phyloP scores from a whole-genome alignment of 2,888 invertebrate species.

The Eudemis profundana region DNA sequence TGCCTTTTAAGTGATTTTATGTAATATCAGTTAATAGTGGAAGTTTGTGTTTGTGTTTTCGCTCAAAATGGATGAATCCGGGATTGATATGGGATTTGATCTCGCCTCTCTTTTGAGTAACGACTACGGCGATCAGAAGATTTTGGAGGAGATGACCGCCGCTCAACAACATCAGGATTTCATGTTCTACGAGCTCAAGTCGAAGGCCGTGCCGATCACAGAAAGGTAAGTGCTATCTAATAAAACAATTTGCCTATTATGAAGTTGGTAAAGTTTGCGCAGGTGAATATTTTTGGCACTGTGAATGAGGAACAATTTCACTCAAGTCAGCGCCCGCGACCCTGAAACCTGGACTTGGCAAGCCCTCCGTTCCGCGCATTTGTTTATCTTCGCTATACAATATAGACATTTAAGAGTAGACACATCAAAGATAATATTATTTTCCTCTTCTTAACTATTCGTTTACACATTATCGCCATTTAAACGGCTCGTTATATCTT shows the following conservation, averaged over 20 bases:
- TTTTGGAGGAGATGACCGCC: conserved; percentile 83
- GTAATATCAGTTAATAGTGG: conserved; percentile 63
- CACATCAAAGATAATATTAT: conserved; percentile 11
- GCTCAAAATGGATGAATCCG: conserved; percentile 86
- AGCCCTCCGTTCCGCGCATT: conserved; percentile 71
- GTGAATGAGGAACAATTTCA: conserved; percentile 79
- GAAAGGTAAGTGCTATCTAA: conserved; percentile 80
- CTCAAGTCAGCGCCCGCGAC: conserved; percentile 71
- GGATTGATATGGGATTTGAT: conserved; percentile 88
- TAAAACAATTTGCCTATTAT: conserved; percentile 47
- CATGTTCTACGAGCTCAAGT: conserved; percentile 87
- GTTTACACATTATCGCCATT: conserved; percentile 7
- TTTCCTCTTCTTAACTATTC: conserved; percentile 13
- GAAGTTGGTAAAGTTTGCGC: conserved; percentile 32
- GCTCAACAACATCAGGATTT: conserved; percentile 85
- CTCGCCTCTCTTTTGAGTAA: conserved; percentile 85
- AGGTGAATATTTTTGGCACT: conserved; percentile 79
- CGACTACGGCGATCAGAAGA: conserved; percentile 82
- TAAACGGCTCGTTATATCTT: conserved; percentile 18
- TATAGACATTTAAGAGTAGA: conserved; percentile 25
- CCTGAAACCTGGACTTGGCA: conserved; percentile 82
- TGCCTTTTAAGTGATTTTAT: conserved; percentile 61
- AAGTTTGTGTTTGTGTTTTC: conserved; percentile 71
- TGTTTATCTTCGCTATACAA: conserved; percentile 62
- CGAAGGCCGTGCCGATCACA: conserved; percentile 84